Base-by-base conservation (phyloP, 2,888 invertebrate genomes). In the Antheraea yamamai region DNA sequence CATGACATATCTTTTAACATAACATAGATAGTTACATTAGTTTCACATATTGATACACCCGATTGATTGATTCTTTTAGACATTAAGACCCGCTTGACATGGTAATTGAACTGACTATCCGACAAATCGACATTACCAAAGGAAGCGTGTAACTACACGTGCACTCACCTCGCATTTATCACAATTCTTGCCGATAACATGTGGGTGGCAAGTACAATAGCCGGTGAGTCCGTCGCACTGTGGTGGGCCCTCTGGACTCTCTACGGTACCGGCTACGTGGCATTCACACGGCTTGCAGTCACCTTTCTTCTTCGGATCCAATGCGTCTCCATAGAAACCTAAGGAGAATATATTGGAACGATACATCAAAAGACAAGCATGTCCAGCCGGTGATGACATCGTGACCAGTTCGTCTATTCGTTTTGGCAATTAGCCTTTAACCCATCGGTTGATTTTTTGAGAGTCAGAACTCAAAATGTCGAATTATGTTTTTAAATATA, bases 261-360 rank as follows among this genome's bases (percentile, higher is more conserved):
- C 97, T 84, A 96, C 92, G 0, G 97, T 98, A 2, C 99, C 99
- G 0, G 97, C 96, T 0, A 96, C 96, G 87, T 97, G 97, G 87
- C 99, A 99, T 84, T 97, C 96, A 87, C 99, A 99, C 0, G 96
- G 96, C 81, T 97, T 97, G 85, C 98, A 98, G 83, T 99, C 98
- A 26, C 99, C 99, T 90, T 99, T 99, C 18, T 98, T 98, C 7
- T 97, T 97, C 73, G 97, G 96, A 2, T 98, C 97, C 47, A 99
- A 91, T 0, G 99, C 99, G 88, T 99, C 98, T 14, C 99, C 99
- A 91, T 97, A 99, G 95, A 96, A 99, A 78, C 98, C 97, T 96
- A 75, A 18, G 76, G 82, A 35, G 12, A 4, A 26, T 12, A 58
- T 12, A 52, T 30, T 23, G 2, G 47, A 47, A 47, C 12, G 47